These are phyloP conservation scores for Ceratosolen solmsi DNA, from an alignment of 1,140 invertebrate genomes.

Conservation along the genomic window DNA sequence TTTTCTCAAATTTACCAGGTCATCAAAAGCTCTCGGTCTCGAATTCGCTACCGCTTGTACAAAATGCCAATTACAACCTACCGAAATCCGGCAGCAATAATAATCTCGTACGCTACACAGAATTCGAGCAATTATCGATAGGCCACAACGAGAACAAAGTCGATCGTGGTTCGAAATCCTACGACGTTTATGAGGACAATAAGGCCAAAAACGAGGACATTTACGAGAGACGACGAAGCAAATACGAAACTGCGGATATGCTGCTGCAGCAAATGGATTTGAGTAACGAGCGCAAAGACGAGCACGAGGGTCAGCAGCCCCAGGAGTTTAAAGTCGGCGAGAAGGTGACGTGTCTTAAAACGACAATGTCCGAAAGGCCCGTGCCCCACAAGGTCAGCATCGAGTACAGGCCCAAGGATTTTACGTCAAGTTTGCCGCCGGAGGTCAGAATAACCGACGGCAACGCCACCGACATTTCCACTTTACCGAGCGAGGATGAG, in stretches of 20 bases:
- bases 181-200: slow-evolving; percentile 57
- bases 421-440: slow-evolving; percentile 65
- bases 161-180: slow-evolving; percentile 61
- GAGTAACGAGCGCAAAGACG: slow-evolving; percentile 53
- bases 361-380: slow-evolving; percentile 66
- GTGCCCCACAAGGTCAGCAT: slow-evolving; percentile 72
- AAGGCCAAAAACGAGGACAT: slow-evolving; percentile 56
- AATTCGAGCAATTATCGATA: slow-evolving; percentile 61
- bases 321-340: slow-evolving; percentile 76
- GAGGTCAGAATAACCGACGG: slow-evolving; percentile 71
- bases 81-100: slow-evolving; percentile 65
- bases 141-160: slow-evolving; percentile 59
- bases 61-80: slow-evolving; percentile 64
- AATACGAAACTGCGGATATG: slow-evolving; percentile 62
- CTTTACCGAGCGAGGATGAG: slow-evolving; percentile 75
- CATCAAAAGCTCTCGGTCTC: slow-evolving; percentile 66
- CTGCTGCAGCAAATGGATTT: slow-evolving; percentile 49
- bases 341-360: slow-evolving; percentile 73
- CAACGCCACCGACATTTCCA: slow-evolving; percentile 73
- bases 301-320: slow-evolving; percentile 57
- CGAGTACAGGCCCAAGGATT: slow-evolving; percentile 72
- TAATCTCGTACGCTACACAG: slow-evolving; percentile 63
- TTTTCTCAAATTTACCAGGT: neutral
- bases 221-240: slow-evolving; percentile 64
- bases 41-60: slow-evolving; percentile 62